These are phyloP conservation scores for Poecilia wingei DNA, from an alignment of 2,797 vertebrate species.

Conservation along the genomic window DNA sequence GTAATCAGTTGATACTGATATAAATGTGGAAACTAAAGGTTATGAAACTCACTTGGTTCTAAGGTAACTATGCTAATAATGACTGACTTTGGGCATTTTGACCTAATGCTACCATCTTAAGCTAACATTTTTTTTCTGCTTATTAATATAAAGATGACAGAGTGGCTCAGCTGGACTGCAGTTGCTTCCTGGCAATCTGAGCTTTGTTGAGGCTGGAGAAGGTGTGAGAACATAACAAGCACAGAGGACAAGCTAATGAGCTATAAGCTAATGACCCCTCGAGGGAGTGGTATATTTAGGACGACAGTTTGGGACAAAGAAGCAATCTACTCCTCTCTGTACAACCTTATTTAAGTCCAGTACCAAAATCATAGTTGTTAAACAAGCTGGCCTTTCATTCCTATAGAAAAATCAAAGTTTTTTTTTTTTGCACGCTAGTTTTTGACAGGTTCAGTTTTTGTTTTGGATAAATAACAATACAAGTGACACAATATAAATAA, in stretches of 20 bases:
- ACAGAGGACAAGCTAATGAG: conserved; percentile 13
- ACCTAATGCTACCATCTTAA: neutral
- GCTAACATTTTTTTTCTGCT: neutral
- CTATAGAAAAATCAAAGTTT: neutral
- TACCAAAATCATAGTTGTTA: neutral
- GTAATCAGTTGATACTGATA: conserved; percentile 11
- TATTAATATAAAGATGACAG: neutral
- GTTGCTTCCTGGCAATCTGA: conserved; percentile 13
- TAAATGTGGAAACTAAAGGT: neutral
- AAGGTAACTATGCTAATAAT: neutral
- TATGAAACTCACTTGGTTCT: too few relatives aligned
- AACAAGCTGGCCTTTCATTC: neutral
- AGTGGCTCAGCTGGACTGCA: neutral
- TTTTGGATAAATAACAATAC: neutral
- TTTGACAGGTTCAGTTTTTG: neutral
- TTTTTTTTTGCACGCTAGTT: neutral
- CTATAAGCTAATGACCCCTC: conserved; percentile 34
- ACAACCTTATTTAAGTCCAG: neutral
- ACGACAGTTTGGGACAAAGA: conserved; percentile 16
- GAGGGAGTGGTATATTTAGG: conserved; percentile 16
- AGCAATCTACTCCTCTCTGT: neutral
- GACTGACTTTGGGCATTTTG: neutral
- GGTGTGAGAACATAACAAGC: conserved; percentile 42
- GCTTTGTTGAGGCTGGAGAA: conserved; percentile 5
- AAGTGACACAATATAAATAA: neutral